Percentiles rank a stretch among this genome's conserved stretches.
Evolutionary conservation across 1,140 invertebrate genomes (phyloP).

Genomic region (Colletes latitarsis): DNA sequence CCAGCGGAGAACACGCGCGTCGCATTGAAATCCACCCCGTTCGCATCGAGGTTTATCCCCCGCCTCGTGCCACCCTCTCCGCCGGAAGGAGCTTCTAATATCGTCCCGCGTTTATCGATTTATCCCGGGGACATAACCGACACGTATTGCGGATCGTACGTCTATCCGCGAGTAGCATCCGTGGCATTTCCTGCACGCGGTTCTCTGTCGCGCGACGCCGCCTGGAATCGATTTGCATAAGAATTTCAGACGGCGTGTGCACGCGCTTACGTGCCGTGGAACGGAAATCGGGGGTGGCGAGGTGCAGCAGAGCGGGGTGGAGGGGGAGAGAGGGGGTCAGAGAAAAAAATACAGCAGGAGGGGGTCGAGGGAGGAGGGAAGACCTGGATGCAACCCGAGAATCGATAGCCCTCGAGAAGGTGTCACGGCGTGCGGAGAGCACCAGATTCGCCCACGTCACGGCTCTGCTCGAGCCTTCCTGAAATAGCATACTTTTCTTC

Average conservation of each 20-base stretch:
- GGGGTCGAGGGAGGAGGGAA: background rate
- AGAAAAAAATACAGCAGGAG: background rate
- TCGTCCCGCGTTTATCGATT: conserved; percentile 40
- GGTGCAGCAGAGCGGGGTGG: background rate
- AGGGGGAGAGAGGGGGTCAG: background rate
- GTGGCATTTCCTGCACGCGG: conserved; percentile 26
- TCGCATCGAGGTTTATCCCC: background rate
- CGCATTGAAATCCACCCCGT: conserved; percentile 26
- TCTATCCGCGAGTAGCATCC: conserved; percentile 3
- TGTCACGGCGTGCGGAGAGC: conserved; percentile 42
- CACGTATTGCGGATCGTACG: conserved; percentile 41
- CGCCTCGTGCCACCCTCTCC: background rate
- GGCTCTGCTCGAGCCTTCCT: conserved; percentile 40
- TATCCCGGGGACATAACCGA: conserved; percentile 23
- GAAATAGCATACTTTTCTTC: conserved; percentile 65
- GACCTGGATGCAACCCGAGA: conserved; percentile 17
- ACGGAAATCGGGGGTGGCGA: background rate
- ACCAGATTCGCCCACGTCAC: conserved; percentile 38
- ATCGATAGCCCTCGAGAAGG: conserved; percentile 47
- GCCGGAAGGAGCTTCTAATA: conserved; percentile 34
- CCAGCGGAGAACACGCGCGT: background rate
- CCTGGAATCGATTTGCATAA: conserved; percentile 45
- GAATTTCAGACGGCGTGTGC: conserved; percentile 21
- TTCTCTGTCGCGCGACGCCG: background rate
- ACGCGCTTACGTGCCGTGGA: background rate